Base-by-base conservation (phyloP, 2,113 vertebrate species). In the Hiodon tergisus region DNA sequence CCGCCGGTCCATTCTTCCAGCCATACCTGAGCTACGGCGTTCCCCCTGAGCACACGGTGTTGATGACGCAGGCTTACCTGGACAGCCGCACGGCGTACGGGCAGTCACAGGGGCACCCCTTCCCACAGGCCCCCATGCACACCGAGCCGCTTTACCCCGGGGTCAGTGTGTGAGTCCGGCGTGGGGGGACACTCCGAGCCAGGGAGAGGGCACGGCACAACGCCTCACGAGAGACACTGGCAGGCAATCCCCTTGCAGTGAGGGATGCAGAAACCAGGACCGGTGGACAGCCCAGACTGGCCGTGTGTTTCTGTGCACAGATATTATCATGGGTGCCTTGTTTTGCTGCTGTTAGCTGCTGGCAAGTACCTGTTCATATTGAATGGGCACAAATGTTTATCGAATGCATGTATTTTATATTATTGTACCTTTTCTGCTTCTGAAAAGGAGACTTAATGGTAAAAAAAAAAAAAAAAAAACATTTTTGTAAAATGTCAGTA, bases 1-100 rank as follows among this genome's bases (percentile, higher is more conserved):
- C 77, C 14, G 10, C 72, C 3, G 52, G 76, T 0, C 79, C 77
- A 11, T 85, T 82, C 58, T 71, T 86, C 52, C 85, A 80, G 3
- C 81, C 78, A 0, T 72, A 5, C 0, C 46, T 82, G 4, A 81
- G 73, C 78, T 88, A 81, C 53, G 68, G 79, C 0, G 50, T 84
- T 1, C 77, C 85, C 0, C 55, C 78, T 0, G 86, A 83, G 5
- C 85, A 54, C 3, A 9, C 75, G 0, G 9, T 80, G 31, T 1
- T 84, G 3, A 65, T 75, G 70, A 69, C 82, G 8, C 83, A 84
- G 5, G 80, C 84, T 0, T 31, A 84, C 11, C 69, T 87, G 69
- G 85, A 85, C 1, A 71, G 59, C 8, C 78, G 84, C 17, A 31
- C 74, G 5, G 60, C 76, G 1, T 85, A 82, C 0, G 80, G 82